Conservation (phyloP, 2,888 invertebrate species). For the Plagiodera versicolora region DNA sequence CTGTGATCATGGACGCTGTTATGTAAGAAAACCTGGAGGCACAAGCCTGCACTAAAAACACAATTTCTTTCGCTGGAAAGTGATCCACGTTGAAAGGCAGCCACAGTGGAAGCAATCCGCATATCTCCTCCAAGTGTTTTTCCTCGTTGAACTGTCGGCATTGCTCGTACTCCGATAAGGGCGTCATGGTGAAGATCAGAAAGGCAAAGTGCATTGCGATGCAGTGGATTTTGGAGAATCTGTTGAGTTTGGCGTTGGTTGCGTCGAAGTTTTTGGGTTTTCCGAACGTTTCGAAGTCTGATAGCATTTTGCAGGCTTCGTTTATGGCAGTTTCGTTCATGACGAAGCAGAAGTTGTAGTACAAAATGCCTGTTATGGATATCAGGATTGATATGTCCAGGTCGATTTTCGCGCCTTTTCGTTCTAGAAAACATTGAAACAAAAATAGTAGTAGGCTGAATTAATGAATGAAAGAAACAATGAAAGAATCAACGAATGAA, state of each 20-base stretch:
- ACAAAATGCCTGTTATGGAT: conserved; percentile 15
- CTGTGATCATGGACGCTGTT: conserved; percentile 11
- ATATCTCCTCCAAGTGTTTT: background rate
- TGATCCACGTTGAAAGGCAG: conserved; percentile 8
- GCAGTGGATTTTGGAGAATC: conserved; percentile 1
- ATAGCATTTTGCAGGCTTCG: conserved; percentile 2
- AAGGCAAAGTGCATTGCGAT: background rate
- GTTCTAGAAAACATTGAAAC: conserved; percentile 15
- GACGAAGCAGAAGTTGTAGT: conserved; percentile 15
- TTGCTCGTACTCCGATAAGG: background rate
- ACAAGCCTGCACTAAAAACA: conserved; percentile 1
- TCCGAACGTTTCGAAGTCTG: conserved; percentile 8
- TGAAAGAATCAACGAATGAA: too few species aligned
- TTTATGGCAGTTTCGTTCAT: background rate
- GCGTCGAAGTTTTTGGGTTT: conserved; percentile 1
- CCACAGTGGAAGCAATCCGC: conserved; percentile 10
- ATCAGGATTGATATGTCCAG: conserved; percentile 9
- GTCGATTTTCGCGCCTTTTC: conserved; percentile 6
- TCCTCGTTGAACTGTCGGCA: background rate
- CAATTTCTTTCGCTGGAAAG: conserved; percentile 11
- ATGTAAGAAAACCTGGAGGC: conserved; percentile 7
- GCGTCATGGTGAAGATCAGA: background rate
- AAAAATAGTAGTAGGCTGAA: too few species aligned
- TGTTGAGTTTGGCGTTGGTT: conserved; percentile 10
- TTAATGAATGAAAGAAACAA: too few species aligned